A percentile compares a stretch with the other conserved stretches of the same genome.
phyloP scores from a whole-genome alignment of 2,797 vertebrate genomes.

The Takifugu ocellatus region DNA sequence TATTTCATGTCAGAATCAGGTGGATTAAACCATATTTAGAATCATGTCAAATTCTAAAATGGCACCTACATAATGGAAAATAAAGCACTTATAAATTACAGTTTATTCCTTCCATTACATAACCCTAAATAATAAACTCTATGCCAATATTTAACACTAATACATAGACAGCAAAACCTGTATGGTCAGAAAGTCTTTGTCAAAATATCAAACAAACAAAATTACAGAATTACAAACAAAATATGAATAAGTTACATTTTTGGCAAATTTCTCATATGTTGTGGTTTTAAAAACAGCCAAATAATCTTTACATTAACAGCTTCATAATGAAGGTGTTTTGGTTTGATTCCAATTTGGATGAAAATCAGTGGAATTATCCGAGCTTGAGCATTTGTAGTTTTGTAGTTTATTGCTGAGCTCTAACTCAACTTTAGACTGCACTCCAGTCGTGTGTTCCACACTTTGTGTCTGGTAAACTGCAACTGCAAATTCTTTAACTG shows the following conservation, averaged over 20 bases:
- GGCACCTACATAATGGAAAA: not conserved
- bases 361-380: no score
- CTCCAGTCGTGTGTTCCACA: no score
- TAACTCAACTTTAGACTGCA: no score
- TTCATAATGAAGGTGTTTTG: not conserved
- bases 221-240: not conserved
- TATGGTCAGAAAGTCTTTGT: not conserved
- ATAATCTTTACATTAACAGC: no score
- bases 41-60: no score
- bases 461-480: not conserved
- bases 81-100: not conserved
- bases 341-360: no score
- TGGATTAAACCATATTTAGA: not conserved
- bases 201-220: not conserved
- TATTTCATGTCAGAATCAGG: no score
- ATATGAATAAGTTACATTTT: not conserved
- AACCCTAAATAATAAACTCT: not conserved
- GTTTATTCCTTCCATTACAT: not conserved
- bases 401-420: no score
- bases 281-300: not conserved
- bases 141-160: not conserved
- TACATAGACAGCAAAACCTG: not conserved
- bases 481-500: conserved; percentile 1
- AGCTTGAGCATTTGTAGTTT: no score
- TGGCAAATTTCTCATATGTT: no score